Conservation (phyloP, 2,888 invertebrate genomes). For the Callyntrura sp. region DNA sequence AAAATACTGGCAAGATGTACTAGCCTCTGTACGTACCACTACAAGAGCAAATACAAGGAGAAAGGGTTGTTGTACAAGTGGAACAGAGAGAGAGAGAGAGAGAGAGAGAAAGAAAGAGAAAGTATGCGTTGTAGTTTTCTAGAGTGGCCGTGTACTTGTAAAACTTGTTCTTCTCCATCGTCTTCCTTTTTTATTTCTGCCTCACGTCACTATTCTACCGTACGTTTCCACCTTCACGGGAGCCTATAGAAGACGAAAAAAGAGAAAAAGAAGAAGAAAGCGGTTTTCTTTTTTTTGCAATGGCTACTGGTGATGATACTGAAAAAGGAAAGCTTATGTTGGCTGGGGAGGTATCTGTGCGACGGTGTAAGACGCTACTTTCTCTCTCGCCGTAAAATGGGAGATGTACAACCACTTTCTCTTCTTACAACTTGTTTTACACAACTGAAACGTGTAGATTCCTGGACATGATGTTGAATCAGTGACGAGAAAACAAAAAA, state of each 20-base stretch:
- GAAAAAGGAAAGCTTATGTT: background rate
- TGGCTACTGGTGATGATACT: background rate
- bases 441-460: conserved; percentile 63
- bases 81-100: too few relatives aligned
- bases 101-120: background rate
- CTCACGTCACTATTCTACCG: background rate
- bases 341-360: background rate
- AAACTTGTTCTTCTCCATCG: conserved; percentile 13
- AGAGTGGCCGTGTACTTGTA: conserved; percentile 29
- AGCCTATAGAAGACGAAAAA: background rate
- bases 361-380: background rate
- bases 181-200: background rate
- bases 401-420: background rate
- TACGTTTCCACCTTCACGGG: background rate
- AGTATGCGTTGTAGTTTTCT: conserved; percentile 19
- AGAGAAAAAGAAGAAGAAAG: background rate
- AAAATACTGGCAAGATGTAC: conserved; percentile 72
- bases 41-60: conserved; percentile 34
- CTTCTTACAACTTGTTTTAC: conserved; percentile 44
- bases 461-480: conserved; percentile 55
- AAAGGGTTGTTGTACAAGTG: conserved; percentile 26
- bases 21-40: conserved; percentile 10
- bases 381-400: background rate
- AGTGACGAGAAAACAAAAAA: conserved; percentile 36
- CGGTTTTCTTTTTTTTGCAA: background rate